Conservation (phyloP, 1,140 invertebrate genomes). For the Ganaspis sp. region DNA sequence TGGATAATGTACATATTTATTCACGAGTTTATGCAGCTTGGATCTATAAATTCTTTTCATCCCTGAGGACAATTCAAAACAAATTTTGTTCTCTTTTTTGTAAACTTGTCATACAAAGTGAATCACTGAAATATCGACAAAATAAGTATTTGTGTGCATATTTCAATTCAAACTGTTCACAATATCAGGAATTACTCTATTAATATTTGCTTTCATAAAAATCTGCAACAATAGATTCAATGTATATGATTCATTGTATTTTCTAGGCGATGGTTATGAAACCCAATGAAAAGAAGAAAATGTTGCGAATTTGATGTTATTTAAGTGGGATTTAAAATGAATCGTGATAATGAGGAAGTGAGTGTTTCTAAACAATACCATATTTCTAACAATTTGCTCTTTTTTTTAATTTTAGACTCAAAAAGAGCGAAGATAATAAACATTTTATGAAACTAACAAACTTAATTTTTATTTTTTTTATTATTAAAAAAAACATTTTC, state of each 20-base stretch:
- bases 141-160: not conserved
- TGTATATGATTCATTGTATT: too few species aligned
- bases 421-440: too few species aligned
- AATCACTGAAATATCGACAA: not conserved
- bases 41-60: not conserved
- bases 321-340: constrained; percentile 61
- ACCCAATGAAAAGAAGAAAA: constrained; percentile 36
- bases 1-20: not conserved
- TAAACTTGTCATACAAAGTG: not conserved
- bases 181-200: not conserved
- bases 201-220: not conserved
- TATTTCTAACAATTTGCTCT: too few species aligned
- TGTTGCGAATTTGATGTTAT: constrained; percentile 47
- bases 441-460: too few species aligned
- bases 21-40: not conserved
- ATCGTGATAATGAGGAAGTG: constrained; percentile 73
- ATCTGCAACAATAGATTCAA: constrained; percentile 1
- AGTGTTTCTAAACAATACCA: constrained; percentile 43
- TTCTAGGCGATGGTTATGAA: constrained; percentile 45
- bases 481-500: too few species aligned
- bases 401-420: too few species aligned
- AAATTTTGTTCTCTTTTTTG: not conserved
- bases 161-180: not conserved
- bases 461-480: too few species aligned
- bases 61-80: not conserved